Evolutionary conservation across 2,888 invertebrate species (phyloP).

Genomic region (Hemistola chrysoprasaria): DNA sequence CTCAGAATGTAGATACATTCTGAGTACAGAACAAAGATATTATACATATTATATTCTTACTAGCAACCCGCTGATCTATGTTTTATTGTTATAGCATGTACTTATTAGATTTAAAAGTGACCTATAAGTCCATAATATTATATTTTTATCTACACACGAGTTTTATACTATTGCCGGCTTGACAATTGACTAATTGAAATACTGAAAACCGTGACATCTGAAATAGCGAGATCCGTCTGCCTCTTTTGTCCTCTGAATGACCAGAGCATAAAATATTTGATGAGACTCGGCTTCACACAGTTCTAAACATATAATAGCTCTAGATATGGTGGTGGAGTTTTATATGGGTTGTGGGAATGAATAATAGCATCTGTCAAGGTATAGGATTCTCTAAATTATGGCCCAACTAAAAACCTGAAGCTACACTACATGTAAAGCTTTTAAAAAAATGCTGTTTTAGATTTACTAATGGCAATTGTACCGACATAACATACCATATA

Average conservation of each 20-base stretch:
- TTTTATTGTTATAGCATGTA: too few relatives aligned
- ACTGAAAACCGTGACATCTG: conserved; percentile 20
- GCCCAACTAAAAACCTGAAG: not conserved
- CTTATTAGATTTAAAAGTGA: too few relatives aligned
- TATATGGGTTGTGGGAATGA: conserved; percentile 37
- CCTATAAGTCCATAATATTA: too few relatives aligned
- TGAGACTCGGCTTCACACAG: conserved; percentile 28
- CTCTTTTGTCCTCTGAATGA: conserved; percentile 38
- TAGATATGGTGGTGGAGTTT: conserved; percentile 26
- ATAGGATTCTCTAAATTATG: conserved; percentile 21
- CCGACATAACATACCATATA: too few relatives aligned
- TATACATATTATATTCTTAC: too few relatives aligned
- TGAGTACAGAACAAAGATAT: too few relatives aligned
- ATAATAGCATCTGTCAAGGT: conserved; percentile 39
- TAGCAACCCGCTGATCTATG: too few relatives aligned
- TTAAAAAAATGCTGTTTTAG: too few relatives aligned
- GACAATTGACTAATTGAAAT: conserved; percentile 28
- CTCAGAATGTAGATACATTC: too few relatives aligned
- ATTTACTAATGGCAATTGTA: too few relatives aligned
- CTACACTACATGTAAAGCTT: too few relatives aligned
- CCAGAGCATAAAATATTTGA: conserved; percentile 35
- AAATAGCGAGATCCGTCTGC: conserved; percentile 24
- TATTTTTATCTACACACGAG: conserved; percentile 5
- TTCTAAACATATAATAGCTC: conserved; percentile 19
- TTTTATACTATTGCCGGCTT: conserved; percentile 14